These are phyloP conservation scores for Pedetes capensis DNA, from an alignment of 2,113 vertebrate species.

Conservation along the genomic window DNA sequence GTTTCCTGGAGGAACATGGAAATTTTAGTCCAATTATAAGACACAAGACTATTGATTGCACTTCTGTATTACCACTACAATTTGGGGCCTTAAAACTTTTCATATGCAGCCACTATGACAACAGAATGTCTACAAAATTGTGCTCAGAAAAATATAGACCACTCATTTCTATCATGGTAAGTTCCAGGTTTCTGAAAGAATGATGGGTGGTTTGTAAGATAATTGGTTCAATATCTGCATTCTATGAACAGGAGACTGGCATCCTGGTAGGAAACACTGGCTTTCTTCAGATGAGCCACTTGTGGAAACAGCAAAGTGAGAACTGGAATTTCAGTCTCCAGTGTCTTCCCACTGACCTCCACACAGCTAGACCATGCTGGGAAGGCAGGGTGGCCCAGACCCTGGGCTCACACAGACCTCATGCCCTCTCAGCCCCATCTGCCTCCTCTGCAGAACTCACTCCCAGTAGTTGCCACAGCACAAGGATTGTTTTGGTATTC, in stretches of 20 bases:
- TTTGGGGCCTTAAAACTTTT: slow-evolving; percentile 1
- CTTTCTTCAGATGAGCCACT: neutral
- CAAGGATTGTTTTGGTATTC: neutral
- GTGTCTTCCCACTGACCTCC: neutral
- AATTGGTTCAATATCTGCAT: neutral
- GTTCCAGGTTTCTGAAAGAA: neutral
- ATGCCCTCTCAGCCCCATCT: neutral
- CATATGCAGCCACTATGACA: neutral
- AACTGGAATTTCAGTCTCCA: neutral
- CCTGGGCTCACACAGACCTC: neutral
- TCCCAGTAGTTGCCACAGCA: neutral
- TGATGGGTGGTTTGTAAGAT: neutral
- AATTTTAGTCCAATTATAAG: neutral
- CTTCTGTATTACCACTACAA: neutral
- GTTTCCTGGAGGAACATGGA: neutral
- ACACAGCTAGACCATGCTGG: neutral
- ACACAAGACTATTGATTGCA: neutral
- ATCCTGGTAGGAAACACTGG: neutral
- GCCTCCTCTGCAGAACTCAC: neutral
- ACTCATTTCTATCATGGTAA: neutral
- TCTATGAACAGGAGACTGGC: neutral
- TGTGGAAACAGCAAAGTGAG: neutral
- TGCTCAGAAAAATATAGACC: neutral
- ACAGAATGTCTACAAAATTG: neutral
- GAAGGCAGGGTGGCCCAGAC: neutral